Evolutionary conservation across 1,140 invertebrate genomes (phyloP), one percentile per base, ranked within the genome.

Genomic region (Eupristina koningsbergeri): DNA sequence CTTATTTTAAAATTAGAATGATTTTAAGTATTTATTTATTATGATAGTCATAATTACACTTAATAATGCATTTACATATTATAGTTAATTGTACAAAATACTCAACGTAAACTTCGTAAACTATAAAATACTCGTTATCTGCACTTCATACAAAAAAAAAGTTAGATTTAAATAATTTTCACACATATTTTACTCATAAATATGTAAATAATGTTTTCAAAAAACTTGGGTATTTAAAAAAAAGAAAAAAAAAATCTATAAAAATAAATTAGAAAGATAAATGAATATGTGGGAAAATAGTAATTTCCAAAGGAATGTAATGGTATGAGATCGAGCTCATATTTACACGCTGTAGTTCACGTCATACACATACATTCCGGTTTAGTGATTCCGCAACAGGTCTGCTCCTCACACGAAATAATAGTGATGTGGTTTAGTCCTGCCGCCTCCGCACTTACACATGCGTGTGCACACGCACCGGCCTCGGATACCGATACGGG

Each of bases 321-420:
- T 26, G 22, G 19, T 58, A 58, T 17, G 26, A 58, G 26, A 3
- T 58, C 3, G 22, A 26, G 3, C 53, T 26, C 26, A n/a, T n/a
- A n/a, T n/a, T n/a, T n/a, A n/a, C n/a, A n/a, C n/a, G n/a, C n/a
- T n/a, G n/a, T n/a, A 58, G 22, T 26, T 26, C 22, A 26, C 22
- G 19, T 58, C 53, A 58, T 58, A 61, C 26, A 3, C 34, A 34
- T 17, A 47, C 53, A 77, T 77, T 77, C 36, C 31, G 15, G 47
- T 61, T 36, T 29, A 13, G 29, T 41, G 22, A 34, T 77, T 63
- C 53, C 34, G 53, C 75, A 77, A 77, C 53, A 77, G 75, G 53
- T 77, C n/a, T 77, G 31, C n/a, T 75, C 29, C 45, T 19, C 75
- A 13, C 31, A 19, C 17, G 61, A 53, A 34, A 53, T 53, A 47